Evolutionary conservation across 2,113 vertebrate species (phyloP).

Genomic region (Tapirus terrestris): DNA sequence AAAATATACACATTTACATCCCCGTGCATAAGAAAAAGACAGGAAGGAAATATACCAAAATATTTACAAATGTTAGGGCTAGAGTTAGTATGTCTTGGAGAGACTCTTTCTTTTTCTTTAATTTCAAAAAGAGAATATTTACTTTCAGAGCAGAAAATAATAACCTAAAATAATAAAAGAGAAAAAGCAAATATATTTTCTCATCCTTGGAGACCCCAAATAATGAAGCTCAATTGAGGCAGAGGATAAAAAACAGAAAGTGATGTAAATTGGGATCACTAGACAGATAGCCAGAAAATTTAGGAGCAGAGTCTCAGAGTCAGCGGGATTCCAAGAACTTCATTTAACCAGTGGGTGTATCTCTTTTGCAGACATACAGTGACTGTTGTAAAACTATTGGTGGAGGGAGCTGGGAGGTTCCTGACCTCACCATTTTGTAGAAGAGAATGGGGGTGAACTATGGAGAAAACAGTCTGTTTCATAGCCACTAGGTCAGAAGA

Average conservation of each 20-base stretch:
- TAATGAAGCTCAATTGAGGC: neutral
- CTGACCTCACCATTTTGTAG: neutral
- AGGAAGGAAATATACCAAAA: neutral
- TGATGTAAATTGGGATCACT: neutral
- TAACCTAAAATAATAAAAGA: neutral
- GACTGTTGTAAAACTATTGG: neutral
- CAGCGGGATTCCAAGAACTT: neutral
- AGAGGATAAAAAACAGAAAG: neutral
- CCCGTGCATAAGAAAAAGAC: neutral
- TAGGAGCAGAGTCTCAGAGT: neutral
- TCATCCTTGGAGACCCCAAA: neutral
- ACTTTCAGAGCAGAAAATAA: slow-evolving; percentile 31
- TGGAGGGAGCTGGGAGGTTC: neutral
- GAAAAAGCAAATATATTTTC: neutral
- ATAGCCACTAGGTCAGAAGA: neutral
- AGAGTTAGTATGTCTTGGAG: neutral
- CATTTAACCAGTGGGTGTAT: neutral
- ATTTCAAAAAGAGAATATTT: neutral
- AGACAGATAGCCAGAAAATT: neutral
- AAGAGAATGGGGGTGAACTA: neutral
- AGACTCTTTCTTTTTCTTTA: neutral
- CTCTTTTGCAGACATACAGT: neutral
- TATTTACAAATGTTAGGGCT: neutral
- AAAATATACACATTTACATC: neutral
- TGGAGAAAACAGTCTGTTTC: neutral